Conservation (phyloP, 1,140 invertebrate species). For the Metopolophium dirhodum region DNA sequence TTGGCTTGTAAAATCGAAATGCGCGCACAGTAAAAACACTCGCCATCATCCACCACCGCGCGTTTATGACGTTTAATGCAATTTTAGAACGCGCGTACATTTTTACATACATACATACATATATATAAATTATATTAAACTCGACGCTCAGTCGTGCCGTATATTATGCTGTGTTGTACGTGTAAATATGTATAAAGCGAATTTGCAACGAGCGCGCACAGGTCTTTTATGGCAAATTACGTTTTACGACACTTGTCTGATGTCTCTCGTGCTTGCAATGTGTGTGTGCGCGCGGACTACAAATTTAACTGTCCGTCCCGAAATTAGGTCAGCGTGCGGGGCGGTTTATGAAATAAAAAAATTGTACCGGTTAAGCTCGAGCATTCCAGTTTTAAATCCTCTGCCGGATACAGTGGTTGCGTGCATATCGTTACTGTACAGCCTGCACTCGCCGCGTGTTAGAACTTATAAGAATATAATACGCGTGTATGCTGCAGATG, state of each 20-base stretch:
- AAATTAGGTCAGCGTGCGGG: background rate
- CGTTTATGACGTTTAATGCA: background rate
- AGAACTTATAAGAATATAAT: background rate
- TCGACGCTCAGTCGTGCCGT: no score
- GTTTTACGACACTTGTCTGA: conserved; percentile 31
- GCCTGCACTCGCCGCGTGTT: background rate
- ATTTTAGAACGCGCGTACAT: background rate
- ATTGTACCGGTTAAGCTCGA: background rate
- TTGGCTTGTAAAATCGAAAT: conserved; percentile 16
- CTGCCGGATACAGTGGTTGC: background rate
- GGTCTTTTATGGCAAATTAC: conserved; percentile 16
- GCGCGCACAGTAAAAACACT: background rate
- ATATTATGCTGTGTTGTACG: background rate
- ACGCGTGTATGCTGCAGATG: background rate
- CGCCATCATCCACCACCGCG: background rate
- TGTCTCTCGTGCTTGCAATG: background rate
- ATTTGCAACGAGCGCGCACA: background rate
- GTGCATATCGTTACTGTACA: background rate
- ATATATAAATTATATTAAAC: background rate
- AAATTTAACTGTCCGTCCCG: background rate
- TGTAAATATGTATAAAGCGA: background rate
- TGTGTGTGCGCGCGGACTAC: background rate
- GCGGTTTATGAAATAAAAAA: background rate
- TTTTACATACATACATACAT: background rate
- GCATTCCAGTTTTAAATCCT: background rate